Percentiles rank a stretch among this genome's conserved stretches.
phyloP scores from a whole-genome alignment of 2,113 vertebrate species.

The Vidua chalybeata region DNA sequence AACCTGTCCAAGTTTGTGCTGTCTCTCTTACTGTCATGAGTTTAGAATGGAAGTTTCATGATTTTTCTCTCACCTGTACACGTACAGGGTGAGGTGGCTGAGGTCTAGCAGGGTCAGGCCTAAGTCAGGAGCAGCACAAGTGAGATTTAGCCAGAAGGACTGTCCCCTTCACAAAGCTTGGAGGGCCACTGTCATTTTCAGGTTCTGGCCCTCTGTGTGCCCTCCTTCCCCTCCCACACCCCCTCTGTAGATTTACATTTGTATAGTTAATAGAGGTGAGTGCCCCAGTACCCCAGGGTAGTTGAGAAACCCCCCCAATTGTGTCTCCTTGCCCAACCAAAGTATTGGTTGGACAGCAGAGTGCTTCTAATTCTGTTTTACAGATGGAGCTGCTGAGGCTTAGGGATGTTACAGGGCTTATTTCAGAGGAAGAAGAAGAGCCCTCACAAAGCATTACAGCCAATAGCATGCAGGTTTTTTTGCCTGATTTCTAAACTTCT shows the following conservation, averaged over 20 bases:
- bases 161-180: neutral
- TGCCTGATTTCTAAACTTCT: neutral
- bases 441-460: neutral
- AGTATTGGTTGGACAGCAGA: neutral
- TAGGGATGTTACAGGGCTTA: neutral
- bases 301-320: neutral
- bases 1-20: neutral
- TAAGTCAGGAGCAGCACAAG: neutral
- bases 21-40: rapidly evolving
- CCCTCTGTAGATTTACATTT: neutral
- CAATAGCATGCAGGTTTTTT: neutral
- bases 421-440: neutral
- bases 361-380: neutral
- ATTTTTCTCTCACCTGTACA: neutral
- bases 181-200: neutral
- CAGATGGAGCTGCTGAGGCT: neutral
- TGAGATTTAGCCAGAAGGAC: neutral
- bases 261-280: neutral
- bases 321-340: neutral
- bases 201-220: neutral
- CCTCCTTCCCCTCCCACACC: neutral
- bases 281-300: neutral
- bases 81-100: rapidly evolving
- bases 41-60: neutral
- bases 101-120: neutral